These are phyloP conservation scores for Hirundo rustica DNA, from an alignment of 2,797 vertebrate genomes.

Conservation along the genomic window DNA sequence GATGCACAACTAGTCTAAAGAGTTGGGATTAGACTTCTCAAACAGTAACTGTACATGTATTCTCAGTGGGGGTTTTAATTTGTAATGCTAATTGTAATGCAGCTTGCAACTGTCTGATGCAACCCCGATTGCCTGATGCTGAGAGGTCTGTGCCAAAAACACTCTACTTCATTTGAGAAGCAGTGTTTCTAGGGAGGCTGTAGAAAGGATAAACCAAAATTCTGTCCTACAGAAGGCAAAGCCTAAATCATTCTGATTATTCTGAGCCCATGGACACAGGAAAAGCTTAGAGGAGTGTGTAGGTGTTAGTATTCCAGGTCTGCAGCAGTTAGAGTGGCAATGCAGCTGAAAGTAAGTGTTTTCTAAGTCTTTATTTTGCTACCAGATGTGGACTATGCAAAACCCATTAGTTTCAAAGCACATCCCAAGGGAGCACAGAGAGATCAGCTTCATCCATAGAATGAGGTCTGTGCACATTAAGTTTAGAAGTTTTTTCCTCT, in stretches of 20 bases:
- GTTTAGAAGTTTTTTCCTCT: slow-evolving; percentile 45
- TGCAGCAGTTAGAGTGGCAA: background rate
- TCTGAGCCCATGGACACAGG: background rate
- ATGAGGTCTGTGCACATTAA: background rate
- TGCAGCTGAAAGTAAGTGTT: slow-evolving; percentile 46
- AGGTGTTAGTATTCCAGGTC: background rate
- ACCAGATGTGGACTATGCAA: slow-evolving; percentile 66
- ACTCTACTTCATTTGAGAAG: background rate
- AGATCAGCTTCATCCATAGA: slow-evolving; percentile 8
- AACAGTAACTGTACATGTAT: background rate
- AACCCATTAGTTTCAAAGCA: slow-evolving; percentile 54
- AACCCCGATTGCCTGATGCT: slow-evolving; percentile 13
- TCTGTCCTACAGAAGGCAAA: background rate
- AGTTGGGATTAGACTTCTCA: background rate
- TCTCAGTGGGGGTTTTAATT: slow-evolving; percentile 1
- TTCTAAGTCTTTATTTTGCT: slow-evolving; percentile 69
- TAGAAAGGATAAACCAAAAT: background rate
- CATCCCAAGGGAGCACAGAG: slow-evolving; percentile 39
- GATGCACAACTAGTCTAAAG: background rate
- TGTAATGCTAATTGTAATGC: slow-evolving; percentile 25
- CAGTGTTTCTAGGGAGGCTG: slow-evolving; percentile 5
- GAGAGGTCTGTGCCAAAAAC: slow-evolving; percentile 26
- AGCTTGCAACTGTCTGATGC: slow-evolving; percentile 25
- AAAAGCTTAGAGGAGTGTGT: background rate
- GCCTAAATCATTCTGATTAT: background rate